These are phyloP conservation scores for Sisyra terminalis DNA, from an alignment of 2,888 invertebrate genomes.

Conservation along the genomic window DNA sequence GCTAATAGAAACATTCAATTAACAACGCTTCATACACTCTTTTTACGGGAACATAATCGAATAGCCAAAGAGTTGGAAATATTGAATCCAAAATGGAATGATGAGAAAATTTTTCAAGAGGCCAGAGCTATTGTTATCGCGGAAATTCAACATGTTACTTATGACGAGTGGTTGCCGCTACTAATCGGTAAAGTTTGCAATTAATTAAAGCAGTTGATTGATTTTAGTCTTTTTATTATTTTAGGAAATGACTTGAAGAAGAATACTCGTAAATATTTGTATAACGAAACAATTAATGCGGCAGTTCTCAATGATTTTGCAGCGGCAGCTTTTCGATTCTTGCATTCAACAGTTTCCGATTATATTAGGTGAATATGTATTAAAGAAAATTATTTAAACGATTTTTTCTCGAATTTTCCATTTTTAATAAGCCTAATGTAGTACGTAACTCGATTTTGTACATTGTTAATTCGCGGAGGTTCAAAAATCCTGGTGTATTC, in stretches of 20 bases:
- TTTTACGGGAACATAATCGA: conserved; percentile 56
- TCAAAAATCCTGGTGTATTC: no score
- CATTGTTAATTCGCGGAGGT: no score
- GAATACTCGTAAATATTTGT: no score
- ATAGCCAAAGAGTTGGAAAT: neutral
- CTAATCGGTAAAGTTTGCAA: neutral
- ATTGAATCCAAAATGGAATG: neutral
- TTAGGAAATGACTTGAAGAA: neutral
- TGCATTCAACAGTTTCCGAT: neutral
- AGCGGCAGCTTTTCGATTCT: conserved; percentile 1
- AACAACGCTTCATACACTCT: conserved; percentile 53
- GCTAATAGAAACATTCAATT: conserved; percentile 51
- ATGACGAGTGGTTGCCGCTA: neutral
- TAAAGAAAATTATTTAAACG: neutral
- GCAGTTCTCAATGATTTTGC: neutral
- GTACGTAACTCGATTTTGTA: no score
- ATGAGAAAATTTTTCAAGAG: neutral
- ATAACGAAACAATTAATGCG: neutral
- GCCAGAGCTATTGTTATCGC: conserved; percentile 3
- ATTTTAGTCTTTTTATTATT: neutral
- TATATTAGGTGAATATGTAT: neutral
- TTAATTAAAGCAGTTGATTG: no score
- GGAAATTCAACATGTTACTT: conserved; percentile 4
- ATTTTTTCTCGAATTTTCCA: no score
- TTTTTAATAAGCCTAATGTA: no score